These are phyloP conservation scores for Eira barbara DNA, from an alignment of 2,113 vertebrate species.

Conservation along the genomic window DNA sequence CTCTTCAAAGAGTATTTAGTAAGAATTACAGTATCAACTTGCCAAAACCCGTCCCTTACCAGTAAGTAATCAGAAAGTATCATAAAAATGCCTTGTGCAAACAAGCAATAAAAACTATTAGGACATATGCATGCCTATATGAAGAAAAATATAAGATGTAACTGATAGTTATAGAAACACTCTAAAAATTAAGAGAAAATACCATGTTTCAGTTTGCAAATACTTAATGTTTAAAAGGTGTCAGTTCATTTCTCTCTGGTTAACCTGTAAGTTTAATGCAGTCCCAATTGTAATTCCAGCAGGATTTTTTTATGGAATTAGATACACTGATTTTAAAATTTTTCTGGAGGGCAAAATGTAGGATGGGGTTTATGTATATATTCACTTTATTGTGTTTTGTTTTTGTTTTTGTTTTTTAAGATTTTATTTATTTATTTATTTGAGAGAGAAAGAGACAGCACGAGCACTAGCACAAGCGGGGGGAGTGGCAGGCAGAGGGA, in stretches of 20 bases:
- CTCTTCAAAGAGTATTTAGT: neutral
- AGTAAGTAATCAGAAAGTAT: neutral
- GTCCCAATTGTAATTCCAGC: neutral
- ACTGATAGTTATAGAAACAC: neutral
- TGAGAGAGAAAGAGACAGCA: no score
- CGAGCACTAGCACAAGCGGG: no score
- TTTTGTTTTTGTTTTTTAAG: no score
- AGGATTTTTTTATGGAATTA: neutral
- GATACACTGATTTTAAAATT: neutral
- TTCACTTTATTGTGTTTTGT: neutral
- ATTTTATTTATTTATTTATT: no score
- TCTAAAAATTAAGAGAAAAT: constrained; percentile 1
- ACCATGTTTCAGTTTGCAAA: neutral
- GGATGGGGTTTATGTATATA: neutral
- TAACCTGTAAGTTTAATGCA: neutral
- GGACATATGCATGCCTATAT: neutral
- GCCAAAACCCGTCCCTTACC: neutral
- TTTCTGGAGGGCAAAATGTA: constrained; percentile 7
- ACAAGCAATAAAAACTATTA: neutral
- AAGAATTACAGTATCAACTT: neutral
- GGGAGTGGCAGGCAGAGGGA: no score
- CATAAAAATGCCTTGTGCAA: neutral
- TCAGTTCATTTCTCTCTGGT: neutral
- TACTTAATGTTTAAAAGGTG: neutral
- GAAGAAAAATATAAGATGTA: neutral